phyloP scores from a whole-genome alignment of 2,113 vertebrate genomes.

The Sciurus niger region DNA sequence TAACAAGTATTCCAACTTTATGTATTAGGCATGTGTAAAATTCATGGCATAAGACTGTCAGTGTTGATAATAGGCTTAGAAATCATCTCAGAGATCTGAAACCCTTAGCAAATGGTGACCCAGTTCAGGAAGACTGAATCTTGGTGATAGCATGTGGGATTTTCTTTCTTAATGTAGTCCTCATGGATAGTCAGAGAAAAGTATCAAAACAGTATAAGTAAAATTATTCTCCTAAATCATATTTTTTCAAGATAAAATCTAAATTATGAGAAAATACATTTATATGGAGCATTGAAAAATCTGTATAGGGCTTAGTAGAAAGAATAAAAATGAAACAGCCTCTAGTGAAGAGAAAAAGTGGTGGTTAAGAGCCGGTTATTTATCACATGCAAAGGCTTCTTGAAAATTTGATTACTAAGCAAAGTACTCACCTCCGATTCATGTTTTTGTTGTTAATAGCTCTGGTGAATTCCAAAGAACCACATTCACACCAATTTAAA shows the following conservation, averaged over 20 bases:
- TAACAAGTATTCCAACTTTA: not conserved
- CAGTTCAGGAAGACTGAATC: not conserved
- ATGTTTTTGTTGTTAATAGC: not conserved
- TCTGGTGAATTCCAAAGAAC: conserved; percentile 38
- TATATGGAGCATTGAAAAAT: not conserved
- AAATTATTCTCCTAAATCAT: not conserved
- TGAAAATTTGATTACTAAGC: conserved; percentile 4
- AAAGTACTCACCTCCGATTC: not conserved
- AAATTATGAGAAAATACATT: conserved; percentile 33
- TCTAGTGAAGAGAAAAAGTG: not conserved
- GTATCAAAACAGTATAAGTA: not conserved
- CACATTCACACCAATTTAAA: not conserved
- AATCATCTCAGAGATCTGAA: not conserved
- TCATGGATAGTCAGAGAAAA: not conserved
- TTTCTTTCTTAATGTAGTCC: not conserved
- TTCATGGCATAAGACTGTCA: not conserved
- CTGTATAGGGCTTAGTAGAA: not conserved
- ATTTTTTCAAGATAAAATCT: not conserved
- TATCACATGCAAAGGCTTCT: not conserved
- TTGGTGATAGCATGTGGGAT: not conserved
- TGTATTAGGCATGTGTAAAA: not conserved
- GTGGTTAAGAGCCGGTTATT: not conserved
- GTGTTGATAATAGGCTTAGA: not conserved
- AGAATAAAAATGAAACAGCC: not conserved
- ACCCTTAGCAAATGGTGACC: not conserved